Evolutionary conservation across 2,113 vertebrate genomes (phyloP), one percentile per base, ranked within the genome.

Genomic region (Enhydra lutris): DNA sequence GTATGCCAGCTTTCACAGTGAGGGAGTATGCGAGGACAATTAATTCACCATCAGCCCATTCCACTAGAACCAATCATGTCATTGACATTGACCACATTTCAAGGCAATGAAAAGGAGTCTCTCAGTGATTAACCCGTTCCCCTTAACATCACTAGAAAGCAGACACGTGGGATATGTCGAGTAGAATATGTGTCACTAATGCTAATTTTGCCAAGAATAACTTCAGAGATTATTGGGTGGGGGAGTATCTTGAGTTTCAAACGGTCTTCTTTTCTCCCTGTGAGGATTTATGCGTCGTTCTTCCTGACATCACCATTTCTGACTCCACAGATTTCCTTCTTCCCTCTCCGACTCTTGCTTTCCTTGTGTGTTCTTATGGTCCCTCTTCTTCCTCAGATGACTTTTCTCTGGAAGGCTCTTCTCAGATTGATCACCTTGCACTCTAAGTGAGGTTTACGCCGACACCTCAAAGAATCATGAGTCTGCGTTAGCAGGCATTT

Each of bases 401-500:
- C 12, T n/a, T 45, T 29, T 31, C 7, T 12, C 67, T 78, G 29
- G 4, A 7, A 61, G 8, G 2, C 8, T n/a, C 34, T 80, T 80
- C 76, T 65, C 26, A n/a, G 7, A 26, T 61, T 50, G 6, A 26
- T 55, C 61, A 76, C 29, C 39, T 93, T 34, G 42, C 10, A 1
- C 47, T 36, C 59, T 39, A 34, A 21, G 5, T n/a, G 80, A 71
- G 2, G 31, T 63, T 84, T 24, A 34, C 17, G 1, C 50, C 57
- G 45, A 34, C 18, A 34, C 61, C 85, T 65, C 80, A 79, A 59
- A 91, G 81, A 31, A 20, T n/a, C 15, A 0, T 21, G 57, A 93
- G 94, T 90, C 1, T 94, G 83, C 97, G 88, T 96, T 92, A 87
- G 67, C 79, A 89, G 69, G 88, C 52, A 7, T 96, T 97, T 97